These are phyloP conservation scores for Zelostemma sp. DNA, from an alignment of 1,140 invertebrate genomes.

Conservation along the genomic window DNA sequence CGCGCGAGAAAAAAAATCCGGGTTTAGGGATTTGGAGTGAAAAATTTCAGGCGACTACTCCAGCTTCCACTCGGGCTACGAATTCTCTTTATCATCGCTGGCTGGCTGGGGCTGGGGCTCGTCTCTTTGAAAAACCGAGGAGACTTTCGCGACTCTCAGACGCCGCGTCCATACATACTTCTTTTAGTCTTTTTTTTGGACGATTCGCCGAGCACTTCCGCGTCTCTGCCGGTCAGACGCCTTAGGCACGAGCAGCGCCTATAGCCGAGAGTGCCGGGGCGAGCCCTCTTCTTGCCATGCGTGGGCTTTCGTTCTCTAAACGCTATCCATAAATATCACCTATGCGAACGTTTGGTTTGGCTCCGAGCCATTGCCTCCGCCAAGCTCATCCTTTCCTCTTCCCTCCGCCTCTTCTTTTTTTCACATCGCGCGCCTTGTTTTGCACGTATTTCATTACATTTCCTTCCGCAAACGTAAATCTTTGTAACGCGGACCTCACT, in stretches of 20 bases:
- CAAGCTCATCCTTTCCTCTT: background rate
- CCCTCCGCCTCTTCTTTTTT: background rate
- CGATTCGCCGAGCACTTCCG: constrained; percentile 2
- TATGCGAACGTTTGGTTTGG: constrained; percentile 52
- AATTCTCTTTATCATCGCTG: no score
- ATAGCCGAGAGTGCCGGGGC: background rate
- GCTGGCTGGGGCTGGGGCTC: no score
- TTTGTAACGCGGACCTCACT: no score
- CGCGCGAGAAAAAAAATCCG: no score
- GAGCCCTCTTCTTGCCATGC: background rate
- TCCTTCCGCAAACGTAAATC: background rate
- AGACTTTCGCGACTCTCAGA: background rate
- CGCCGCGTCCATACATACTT: background rate
- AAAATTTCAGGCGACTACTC: background rate
- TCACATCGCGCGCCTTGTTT: background rate
- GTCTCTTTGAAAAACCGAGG: background rate
- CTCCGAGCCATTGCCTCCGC: constrained; percentile 49
- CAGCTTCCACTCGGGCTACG: no score
- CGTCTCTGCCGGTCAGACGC: constrained; percentile 3
- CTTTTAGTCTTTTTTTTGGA: background rate
- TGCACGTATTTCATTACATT: background rate
- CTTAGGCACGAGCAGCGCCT: constrained; percentile 6
- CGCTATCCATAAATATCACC: constrained; percentile 57
- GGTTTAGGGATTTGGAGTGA: constrained; percentile 1
- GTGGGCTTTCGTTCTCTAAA: constrained; percentile 33